Conservation (phyloP, 2,113 vertebrate genomes). For the Syngnathus scovelli region DNA sequence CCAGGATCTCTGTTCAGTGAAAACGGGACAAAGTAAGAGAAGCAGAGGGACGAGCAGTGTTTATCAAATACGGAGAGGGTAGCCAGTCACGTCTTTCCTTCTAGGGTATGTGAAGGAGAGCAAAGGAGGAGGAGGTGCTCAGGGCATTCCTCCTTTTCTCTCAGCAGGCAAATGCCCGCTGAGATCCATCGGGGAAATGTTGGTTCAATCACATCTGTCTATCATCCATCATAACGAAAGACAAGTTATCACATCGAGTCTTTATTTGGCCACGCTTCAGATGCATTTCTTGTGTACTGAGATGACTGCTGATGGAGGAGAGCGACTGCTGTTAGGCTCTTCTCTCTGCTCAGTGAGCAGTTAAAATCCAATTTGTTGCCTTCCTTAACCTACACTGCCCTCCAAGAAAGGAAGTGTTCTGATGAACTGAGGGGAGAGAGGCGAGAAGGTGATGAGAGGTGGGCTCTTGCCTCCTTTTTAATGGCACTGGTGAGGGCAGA, state of each 20-base stretch:
- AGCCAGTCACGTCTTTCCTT: slow-evolving; percentile 68
- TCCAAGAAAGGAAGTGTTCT: slow-evolving; percentile 46
- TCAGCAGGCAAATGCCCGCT: slow-evolving; percentile 28
- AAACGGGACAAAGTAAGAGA: slow-evolving; percentile 42
- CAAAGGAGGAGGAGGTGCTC: slow-evolving; percentile 37
- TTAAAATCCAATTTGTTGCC: slow-evolving; percentile 22
- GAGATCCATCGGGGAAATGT: slow-evolving; percentile 36
- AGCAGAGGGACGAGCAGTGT: slow-evolving; percentile 57
- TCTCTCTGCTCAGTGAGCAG: background rate
- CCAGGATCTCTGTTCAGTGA: slow-evolving; percentile 28
- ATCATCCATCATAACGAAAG: slow-evolving; percentile 23
- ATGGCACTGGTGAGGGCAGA: slow-evolving; percentile 16
- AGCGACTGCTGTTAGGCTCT: slow-evolving; percentile 13
- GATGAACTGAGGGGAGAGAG: slow-evolving; percentile 16
- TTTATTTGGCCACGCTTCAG: slow-evolving; percentile 7
- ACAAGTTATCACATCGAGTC: slow-evolving; percentile 11
- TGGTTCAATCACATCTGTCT: slow-evolving; percentile 51
- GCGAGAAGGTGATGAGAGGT: slow-evolving; percentile 15
- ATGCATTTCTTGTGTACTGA: background rate
- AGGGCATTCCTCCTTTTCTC: slow-evolving; percentile 50
- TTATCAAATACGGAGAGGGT: slow-evolving; percentile 66
- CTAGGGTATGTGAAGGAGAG: slow-evolving; percentile 65
- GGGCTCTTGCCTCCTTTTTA: slow-evolving; percentile 34
- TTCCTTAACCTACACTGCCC: slow-evolving; percentile 18
- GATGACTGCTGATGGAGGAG: slow-evolving; percentile 11